These are phyloP conservation scores for Drosophila kepulauana DNA, from an alignment of 1,140 invertebrate genomes.

Conservation along the genomic window DNA sequence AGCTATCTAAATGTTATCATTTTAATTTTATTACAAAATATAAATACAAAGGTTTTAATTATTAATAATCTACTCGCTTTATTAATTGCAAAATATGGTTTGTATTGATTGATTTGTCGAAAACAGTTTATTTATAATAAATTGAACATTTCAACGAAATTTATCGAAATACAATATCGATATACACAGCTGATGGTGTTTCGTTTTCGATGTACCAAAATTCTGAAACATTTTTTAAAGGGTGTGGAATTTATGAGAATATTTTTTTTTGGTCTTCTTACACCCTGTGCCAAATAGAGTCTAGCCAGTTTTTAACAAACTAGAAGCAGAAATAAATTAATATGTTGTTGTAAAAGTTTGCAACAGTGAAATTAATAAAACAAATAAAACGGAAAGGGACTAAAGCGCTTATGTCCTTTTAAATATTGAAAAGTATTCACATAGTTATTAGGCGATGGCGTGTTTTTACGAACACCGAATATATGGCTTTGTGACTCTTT, in stretches of 20 bases:
- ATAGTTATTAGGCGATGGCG: conserved; percentile 46
- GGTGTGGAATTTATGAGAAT: conserved; percentile 1
- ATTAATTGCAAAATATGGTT: too few relatives aligned
- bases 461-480: conserved; percentile 45
- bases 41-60: neutral
- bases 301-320: conserved; percentile 48
- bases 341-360: conserved; percentile 46
- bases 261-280: conserved; percentile 8
- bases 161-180: neutral
- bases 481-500: conserved; percentile 40
- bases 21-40: neutral
- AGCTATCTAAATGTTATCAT: neutral
- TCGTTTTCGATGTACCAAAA: neutral
- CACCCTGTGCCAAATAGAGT: conserved; percentile 49
- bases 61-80: too few relatives aligned
- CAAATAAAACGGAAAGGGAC: conserved; percentile 33
- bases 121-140: too few relatives aligned
- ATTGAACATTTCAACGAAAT: too few relatives aligned
- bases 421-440: conserved; percentile 30
- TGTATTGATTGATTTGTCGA: too few relatives aligned
- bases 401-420: conserved; percentile 35
- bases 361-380: conserved; percentile 35
- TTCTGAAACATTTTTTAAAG: neutral
- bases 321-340: conserved; percentile 38
- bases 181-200: conserved; percentile 3